These are phyloP conservation scores for Hyposoter dolosus DNA, from an alignment of 2,888 invertebrate species.

Conservation along the genomic window DNA sequence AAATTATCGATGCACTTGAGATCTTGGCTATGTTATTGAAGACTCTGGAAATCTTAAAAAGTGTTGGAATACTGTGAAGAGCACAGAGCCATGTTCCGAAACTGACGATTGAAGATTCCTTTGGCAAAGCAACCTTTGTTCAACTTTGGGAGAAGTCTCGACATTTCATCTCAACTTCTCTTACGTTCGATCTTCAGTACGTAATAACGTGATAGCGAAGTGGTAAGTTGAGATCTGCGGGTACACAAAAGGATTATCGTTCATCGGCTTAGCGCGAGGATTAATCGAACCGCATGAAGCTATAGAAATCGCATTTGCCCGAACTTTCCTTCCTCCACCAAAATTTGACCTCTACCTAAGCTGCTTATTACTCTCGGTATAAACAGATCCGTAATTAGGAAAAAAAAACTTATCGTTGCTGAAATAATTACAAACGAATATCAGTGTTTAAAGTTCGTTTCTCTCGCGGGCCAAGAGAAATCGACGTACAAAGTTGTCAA, in stretches of 20 bases:
- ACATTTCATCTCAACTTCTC: slow-evolving; percentile 50
- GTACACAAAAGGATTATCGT: slow-evolving; percentile 53
- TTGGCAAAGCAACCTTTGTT: slow-evolving; percentile 22
- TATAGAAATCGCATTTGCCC: slow-evolving; percentile 6
- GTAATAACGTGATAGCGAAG: slow-evolving; percentile 36
- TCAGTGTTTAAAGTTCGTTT: too few relatives aligned
- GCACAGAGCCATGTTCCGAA: background rate
- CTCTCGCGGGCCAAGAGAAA: too few relatives aligned
- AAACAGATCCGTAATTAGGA: background rate
- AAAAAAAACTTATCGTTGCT: background rate
- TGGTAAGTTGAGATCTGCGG: slow-evolving; percentile 40
- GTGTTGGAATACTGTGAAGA: slow-evolving; percentile 8
- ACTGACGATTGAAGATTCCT: slow-evolving; percentile 48
- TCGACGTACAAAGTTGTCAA: background rate
- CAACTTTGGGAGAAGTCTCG: slow-evolving; percentile 38
- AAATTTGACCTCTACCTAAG: background rate
- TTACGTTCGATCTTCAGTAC: background rate
- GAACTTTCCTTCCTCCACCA: slow-evolving; percentile 18
- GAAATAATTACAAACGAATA: background rate
- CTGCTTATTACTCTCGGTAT: background rate
- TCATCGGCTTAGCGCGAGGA: slow-evolving; percentile 47
- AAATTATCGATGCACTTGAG: slow-evolving; percentile 39
- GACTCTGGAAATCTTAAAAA: background rate
- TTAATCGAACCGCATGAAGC: slow-evolving; percentile 47
- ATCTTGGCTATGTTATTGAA: slow-evolving; percentile 31